phyloP scores from a whole-genome alignment of 2,113 vertebrate genomes.

The Rallus limicola region DNA sequence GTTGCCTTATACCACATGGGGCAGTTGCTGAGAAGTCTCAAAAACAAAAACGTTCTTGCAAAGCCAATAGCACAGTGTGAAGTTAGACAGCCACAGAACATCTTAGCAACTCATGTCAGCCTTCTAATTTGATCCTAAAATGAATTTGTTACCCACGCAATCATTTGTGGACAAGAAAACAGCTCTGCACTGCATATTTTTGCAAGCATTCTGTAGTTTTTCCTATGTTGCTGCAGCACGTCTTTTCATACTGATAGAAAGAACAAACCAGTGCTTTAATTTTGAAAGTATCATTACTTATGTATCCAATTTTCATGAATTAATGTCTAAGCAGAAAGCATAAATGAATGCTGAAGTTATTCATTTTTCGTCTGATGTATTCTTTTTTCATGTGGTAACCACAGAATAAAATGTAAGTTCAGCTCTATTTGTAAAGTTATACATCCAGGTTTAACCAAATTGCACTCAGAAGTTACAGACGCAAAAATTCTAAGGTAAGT shows the following conservation, averaged over 20 bases:
- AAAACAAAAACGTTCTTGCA: background rate
- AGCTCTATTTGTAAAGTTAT: background rate
- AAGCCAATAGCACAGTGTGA: background rate
- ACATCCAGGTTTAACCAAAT: background rate
- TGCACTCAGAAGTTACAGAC: background rate
- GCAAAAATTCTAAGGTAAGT: background rate
- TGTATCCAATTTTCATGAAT: background rate
- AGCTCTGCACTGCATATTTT: constrained; percentile 15
- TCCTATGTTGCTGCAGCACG: background rate
- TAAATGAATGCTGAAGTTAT: background rate
- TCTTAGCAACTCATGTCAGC: background rate
- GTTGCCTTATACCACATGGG: background rate
- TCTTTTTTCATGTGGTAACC: background rate
- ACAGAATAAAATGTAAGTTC: background rate
- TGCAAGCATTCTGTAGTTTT: background rate
- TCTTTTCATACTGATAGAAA: background rate
- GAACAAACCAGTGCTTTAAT: background rate
- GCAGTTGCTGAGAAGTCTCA: background rate
- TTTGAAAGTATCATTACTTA: background rate
- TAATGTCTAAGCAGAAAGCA: background rate
- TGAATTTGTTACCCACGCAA: background rate
- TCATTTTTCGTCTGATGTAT: background rate
- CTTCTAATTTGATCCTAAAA: background rate
- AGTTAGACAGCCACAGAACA: background rate
- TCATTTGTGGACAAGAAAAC: background rate